A percentile compares a stretch with the other conserved stretches of the same genome.
phyloP scores from a whole-genome alignment of 37 sponge, comb jelly and placozoan genomes.

The Amphimedon queenslandica region DNA sequence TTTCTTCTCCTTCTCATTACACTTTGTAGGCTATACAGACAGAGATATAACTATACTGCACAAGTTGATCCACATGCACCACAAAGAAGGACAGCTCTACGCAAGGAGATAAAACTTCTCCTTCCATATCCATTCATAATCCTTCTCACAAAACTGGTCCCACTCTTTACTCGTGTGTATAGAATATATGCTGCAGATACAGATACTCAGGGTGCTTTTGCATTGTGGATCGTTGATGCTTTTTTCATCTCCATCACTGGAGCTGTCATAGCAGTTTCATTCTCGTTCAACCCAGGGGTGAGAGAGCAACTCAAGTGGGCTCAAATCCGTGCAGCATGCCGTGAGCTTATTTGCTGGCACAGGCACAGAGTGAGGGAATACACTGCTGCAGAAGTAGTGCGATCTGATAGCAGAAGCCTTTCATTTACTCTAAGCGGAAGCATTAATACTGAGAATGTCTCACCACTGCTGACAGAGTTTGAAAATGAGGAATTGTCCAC shows the following conservation, averaged over 20 bases:
- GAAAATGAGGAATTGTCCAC: too few species aligned
- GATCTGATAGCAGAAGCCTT: too few species aligned
- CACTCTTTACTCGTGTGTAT: not conserved
- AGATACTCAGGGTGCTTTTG: not conserved
- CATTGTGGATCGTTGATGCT: slow-evolving; percentile 27
- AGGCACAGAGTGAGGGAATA: too few species aligned
- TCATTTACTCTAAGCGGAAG: too few species aligned
- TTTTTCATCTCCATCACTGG: slow-evolving; percentile 14
- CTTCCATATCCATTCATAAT: not conserved
- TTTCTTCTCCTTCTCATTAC: slow-evolving; percentile 12
- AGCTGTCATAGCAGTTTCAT: slow-evolving; percentile 22
- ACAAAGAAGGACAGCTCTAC: not conserved
- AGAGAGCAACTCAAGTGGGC: not conserved
- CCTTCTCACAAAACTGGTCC: not conserved
- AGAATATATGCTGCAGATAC: not conserved
- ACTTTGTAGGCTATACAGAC: not conserved
- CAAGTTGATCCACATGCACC: not conserved
- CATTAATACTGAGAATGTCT: too few species aligned
- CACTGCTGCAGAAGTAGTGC: too few species aligned
- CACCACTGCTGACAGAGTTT: too few species aligned
- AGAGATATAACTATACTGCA: not conserved
- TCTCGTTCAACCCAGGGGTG: slow-evolving; percentile 27
- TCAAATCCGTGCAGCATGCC: too few species aligned
- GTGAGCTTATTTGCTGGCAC: too few species aligned
- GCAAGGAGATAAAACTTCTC: not conserved